Base-by-base conservation (phyloP, 2,888 invertebrate species). In the Caradrina clavipalpis region DNA sequence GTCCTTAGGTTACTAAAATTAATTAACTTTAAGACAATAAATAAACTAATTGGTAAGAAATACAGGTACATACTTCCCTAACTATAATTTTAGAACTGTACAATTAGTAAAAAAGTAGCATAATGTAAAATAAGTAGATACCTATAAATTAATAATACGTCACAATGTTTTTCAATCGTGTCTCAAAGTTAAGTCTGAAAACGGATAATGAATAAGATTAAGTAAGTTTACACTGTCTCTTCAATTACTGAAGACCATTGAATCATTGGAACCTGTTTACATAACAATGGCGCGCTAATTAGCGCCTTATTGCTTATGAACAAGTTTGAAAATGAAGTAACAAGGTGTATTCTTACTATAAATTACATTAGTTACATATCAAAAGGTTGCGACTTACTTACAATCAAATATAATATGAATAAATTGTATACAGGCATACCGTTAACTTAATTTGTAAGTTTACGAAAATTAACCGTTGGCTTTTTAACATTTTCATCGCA, bases 31-130 rank as follows among this genome's bases (percentile, higher is more conserved):
- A 63, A 19, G 62, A 68, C 69, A 84, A 84, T 86, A 85, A 86
- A 84, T 86, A 83, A 80, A 58, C 71, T 84, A 83, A 70, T 80
- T 71, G 79, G 77, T 83, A 86, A 84, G 78, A 79, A 82, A 79
- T 73, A 87, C 87, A 88, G 87, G 87, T 84, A 87, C 83, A 80
- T 69, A 73, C 69, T 72, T 71, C 63, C 68, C 60, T 72, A 68
- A 68, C 73, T 62, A 59, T 63, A 66, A 71, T 60, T 60, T 54
- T 49, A 66, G 31, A 76, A 78, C 55, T 69, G 55, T 81, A 69
- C 72, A 76, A 66, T 69, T 64, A 66, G 66, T 50, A 39, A 68
- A 57, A 51, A 57, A 31, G 22, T 64, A 56, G 53, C 31, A 1
- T 42, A 21, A 26, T 19, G 19, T 60, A 15, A 60, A 47, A 49